phyloP scores from a whole-genome alignment of 2,888 invertebrate genomes.

The Creontiades dilutus region DNA sequence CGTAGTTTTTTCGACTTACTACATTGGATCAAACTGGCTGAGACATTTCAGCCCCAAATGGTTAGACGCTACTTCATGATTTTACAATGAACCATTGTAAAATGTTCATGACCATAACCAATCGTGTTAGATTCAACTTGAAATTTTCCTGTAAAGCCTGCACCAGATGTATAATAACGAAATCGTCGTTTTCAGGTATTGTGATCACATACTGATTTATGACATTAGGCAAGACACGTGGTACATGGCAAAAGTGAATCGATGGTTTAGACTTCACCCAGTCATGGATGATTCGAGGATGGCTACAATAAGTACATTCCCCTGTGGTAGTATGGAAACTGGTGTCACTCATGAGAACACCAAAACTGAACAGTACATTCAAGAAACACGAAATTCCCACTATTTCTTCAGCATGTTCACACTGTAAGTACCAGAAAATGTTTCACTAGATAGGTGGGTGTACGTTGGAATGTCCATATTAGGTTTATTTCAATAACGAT shows the following conservation, averaged over 20 bases:
- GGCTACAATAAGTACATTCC: not conserved
- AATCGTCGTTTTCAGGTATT: constrained; percentile 51
- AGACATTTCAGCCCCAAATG: too few relatives aligned
- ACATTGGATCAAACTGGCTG: too few relatives aligned
- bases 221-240: constrained; percentile 47
- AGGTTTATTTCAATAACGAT: too few relatives aligned
- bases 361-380: not conserved
- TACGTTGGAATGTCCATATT: too few relatives aligned
- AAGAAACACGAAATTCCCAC: constrained; percentile 43
- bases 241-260: constrained; percentile 47
- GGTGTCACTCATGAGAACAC: constrained; percentile 1
- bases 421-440: constrained; percentile 39
- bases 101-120: too few relatives aligned
- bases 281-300: not conserved
- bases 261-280: constrained; percentile 43
- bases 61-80: too few relatives aligned
- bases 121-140: too few relatives aligned
- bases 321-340: not conserved
- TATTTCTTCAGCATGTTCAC: constrained; percentile 11
- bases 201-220: constrained; percentile 50
- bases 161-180: not conserved
- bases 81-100: too few relatives aligned
- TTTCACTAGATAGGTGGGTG: too few relatives aligned
- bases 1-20: too few relatives aligned
- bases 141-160: too few relatives aligned